A percentile compares a stretch with the other conserved stretches of the same genome.
phyloP scores from a whole-genome alignment of 2,888 invertebrate genomes.

The Sesia bembeciformis region DNA sequence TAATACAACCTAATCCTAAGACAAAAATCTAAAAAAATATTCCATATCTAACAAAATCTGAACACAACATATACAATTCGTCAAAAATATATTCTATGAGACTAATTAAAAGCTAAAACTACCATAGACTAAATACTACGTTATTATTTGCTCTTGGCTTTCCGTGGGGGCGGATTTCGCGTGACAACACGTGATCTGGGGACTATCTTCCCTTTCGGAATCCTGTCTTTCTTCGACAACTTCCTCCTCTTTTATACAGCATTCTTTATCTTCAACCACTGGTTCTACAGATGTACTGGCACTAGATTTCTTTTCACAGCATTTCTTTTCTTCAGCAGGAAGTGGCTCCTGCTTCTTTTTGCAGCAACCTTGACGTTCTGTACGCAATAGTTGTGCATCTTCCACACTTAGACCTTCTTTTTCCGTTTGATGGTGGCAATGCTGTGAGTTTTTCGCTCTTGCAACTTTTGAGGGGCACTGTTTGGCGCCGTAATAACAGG shows the following conservation, averaged over 20 bases:
- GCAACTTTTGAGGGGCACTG: conserved; percentile 57
- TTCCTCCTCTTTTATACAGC: conserved; percentile 25
- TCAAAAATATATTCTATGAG: no score
- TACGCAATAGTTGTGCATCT: conserved; percentile 42
- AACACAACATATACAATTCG: no score
- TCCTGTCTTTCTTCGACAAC: conserved; percentile 12
- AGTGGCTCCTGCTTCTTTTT: conserved; percentile 43
- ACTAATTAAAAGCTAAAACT: not conserved
- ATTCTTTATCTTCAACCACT: conserved; percentile 15
- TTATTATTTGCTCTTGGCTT: conserved; percentile 58
- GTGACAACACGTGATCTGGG: conserved; percentile 54
- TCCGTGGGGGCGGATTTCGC: conserved; percentile 32
- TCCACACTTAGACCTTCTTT: conserved; percentile 52
- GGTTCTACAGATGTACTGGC: conserved; percentile 15
- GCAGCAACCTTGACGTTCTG: conserved; percentile 45
- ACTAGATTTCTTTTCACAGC: conserved; percentile 20
- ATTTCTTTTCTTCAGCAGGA: conserved; percentile 24
- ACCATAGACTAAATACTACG: conserved; percentile 8
- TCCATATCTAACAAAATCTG: no score
- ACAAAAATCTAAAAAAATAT: no score
- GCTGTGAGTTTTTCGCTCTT: conserved; percentile 32
- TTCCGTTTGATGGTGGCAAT: conserved; percentile 32
- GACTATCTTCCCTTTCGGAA: conserved; percentile 41
- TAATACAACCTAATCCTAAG: no score
- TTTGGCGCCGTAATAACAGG: conserved; percentile 56